These are phyloP conservation scores for Spodoptera exigua DNA, from an alignment of 2,888 invertebrate genomes.

Conservation along the genomic window DNA sequence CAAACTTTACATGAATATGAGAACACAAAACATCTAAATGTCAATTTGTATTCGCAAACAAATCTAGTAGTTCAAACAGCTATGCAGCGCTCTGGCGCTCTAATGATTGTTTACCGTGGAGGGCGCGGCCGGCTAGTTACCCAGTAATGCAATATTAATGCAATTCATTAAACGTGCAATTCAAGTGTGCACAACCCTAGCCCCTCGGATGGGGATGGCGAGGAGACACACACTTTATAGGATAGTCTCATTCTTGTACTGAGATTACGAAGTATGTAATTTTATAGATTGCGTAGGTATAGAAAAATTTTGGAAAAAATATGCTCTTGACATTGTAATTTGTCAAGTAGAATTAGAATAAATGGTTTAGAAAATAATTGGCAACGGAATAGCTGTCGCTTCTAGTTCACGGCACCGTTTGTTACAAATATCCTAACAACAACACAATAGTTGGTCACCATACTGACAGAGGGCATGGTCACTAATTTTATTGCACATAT, in stretches of 20 bases:
- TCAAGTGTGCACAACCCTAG: slow-evolving; percentile 74
- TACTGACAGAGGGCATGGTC: slow-evolving; percentile 43
- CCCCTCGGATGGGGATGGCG: slow-evolving; percentile 47
- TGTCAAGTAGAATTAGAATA: not conserved
- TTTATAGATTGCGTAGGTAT: not conserved
- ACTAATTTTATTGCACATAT: slow-evolving; percentile 63
- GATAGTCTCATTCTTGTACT: slow-evolving; percentile 30
- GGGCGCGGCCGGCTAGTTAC: slow-evolving; percentile 79
- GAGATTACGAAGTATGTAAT: slow-evolving; percentile 7
- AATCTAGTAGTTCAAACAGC: slow-evolving; percentile 80
- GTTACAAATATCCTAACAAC: slow-evolving; percentile 8
- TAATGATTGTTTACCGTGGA: slow-evolving; percentile 87
- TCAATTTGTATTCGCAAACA: slow-evolving; percentile 88
- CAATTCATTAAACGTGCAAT: slow-evolving; percentile 89
- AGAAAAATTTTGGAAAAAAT: not conserved
- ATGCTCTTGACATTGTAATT: not conserved
- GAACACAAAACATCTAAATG: slow-evolving; percentile 69
- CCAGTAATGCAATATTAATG: slow-evolving; percentile 89
- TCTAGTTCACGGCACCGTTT: not conserved
- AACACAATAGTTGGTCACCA: slow-evolving; percentile 37
- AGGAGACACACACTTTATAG: slow-evolving; percentile 15
- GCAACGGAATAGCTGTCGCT: not conserved
- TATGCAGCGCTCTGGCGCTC: slow-evolving; percentile 66
- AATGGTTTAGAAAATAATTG: too few relatives aligned
- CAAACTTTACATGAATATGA: slow-evolving; percentile 38